Percentiles rank a stretch among this genome's conserved stretches.
phyloP scores from a whole-genome alignment of 92 coral and sea anemone species.

The Metridium senile region DNA sequence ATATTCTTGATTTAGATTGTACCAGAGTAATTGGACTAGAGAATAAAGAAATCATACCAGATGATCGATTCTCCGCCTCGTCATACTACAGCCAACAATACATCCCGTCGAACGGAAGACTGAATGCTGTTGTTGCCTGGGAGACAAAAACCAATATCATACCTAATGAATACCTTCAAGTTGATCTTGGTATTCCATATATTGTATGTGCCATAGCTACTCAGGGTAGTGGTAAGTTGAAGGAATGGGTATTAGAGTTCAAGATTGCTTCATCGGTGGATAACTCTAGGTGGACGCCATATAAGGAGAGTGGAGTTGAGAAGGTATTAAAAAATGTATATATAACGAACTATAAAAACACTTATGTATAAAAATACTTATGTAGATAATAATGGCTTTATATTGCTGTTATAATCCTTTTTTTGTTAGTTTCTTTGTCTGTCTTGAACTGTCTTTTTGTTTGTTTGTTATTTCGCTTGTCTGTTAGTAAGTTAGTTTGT shows the following conservation, averaged over 20 bases:
- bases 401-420: too few relatives aligned
- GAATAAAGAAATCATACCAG: background rate
- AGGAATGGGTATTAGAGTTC: constrained; percentile 10
- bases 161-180: background rate
- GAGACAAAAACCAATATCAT: background rate
- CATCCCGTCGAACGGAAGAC: background rate
- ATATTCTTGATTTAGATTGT: background rate
- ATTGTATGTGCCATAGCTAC: constrained; percentile 15
- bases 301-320: constrained; percentile 6
- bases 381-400: too few relatives aligned
- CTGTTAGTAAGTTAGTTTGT: too few relatives aligned
- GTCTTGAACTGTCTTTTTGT: too few relatives aligned
- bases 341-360: background rate
- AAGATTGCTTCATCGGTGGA: constrained; percentile 3
- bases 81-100: background rate
- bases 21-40: background rate
- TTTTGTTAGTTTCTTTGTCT: too few relatives aligned
- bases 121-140: background rate
- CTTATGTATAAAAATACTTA: background rate
- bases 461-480: too few relatives aligned
- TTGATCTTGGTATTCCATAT: constrained; percentile 3
- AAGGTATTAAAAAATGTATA: background rate
- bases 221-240: background rate
- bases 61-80: background rate
- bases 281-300: background rate